A percentile compares a stretch with the other conserved stretches of the same genome.
These are phyloP conservation scores for Erannis defoliaria DNA, from an alignment of 2,888 invertebrate genomes.

Conservation along the genomic window DNA sequence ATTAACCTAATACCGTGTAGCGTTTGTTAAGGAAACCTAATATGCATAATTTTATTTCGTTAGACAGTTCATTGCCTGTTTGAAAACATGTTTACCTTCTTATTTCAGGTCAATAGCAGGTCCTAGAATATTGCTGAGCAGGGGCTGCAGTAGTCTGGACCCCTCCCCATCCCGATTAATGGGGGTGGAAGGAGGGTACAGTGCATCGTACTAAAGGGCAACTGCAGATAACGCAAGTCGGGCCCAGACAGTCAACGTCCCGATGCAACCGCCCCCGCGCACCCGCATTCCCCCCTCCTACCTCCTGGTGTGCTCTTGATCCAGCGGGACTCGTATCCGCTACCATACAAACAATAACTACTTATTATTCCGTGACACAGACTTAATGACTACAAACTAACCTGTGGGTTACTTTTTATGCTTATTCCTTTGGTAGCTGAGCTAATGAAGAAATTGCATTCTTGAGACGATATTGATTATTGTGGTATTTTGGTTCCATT, in stretches of 20 bases:
- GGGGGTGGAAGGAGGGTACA: slow-evolving; percentile 78
- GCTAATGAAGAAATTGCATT: slow-evolving; percentile 75
- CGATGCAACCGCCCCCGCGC: slow-evolving; percentile 68
- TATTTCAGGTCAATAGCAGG: slow-evolving; percentile 80
- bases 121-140: slow-evolving; percentile 69
- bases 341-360: slow-evolving; percentile 54
- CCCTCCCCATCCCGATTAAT: slow-evolving; percentile 49
- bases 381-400: slow-evolving; percentile 7
- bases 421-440: slow-evolving; percentile 49
- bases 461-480: slow-evolving; percentile 67
- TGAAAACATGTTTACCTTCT: slow-evolving; percentile 67
- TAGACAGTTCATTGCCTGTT: slow-evolving; percentile 48
- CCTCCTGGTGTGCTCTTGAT: slow-evolving; percentile 46
- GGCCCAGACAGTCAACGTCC: slow-evolving; percentile 86
- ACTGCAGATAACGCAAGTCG: slow-evolving; percentile 84
- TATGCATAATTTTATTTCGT: slow-evolving; percentile 1
- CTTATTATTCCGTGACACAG: slow-evolving; percentile 8
- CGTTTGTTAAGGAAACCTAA: background rate
- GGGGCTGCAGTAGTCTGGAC: slow-evolving; percentile 75
- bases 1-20: background rate
- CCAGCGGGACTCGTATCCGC: slow-evolving; percentile 79
- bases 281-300: slow-evolving; percentile 43
- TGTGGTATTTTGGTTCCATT: slow-evolving; percentile 20
- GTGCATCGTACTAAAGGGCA: slow-evolving; percentile 86
- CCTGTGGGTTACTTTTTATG: slow-evolving; percentile 7